Conservation (phyloP, 2,888 invertebrate species). For the Cataglyphis altisquamis region DNA sequence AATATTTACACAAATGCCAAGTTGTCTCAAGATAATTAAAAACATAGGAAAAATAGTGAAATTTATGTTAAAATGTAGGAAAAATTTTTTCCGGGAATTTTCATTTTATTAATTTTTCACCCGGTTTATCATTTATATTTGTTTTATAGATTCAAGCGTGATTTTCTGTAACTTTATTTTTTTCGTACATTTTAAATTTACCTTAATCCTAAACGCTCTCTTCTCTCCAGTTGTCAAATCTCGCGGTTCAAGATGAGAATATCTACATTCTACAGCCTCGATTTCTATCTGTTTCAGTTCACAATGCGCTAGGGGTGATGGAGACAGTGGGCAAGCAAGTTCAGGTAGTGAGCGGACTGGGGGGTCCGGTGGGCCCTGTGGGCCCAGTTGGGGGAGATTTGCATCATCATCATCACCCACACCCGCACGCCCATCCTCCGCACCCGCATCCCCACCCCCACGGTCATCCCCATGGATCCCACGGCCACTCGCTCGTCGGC, state of each 20-base stretch:
- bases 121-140: neutral
- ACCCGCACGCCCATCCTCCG: conserved; percentile 79
- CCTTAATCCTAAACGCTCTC: no score
- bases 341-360: conserved; percentile 85
- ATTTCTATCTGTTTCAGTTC: conserved; percentile 79
- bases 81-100: neutral
- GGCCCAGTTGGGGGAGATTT: conserved; percentile 84
- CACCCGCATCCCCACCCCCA: conserved; percentile 80
- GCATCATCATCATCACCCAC: conserved; percentile 85
- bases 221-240: neutral
- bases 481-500: conserved; percentile 83
- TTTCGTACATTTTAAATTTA: conserved; percentile 1
- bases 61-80: neutral
- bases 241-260: neutral
- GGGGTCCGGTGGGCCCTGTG: conserved; percentile 84
- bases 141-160: neutral
- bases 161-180: neutral
- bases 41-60: neutral
- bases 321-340: conserved; percentile 85
- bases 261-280: neutral
- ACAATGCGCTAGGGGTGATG: conserved; percentile 85
- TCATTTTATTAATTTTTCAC: neutral
- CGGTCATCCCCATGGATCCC: conserved; percentile 79
- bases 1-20: neutral
- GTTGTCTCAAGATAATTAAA: neutral